Percentiles rank a stretch among this genome's conserved stretches.
Conservation (phyloP, 2,888 invertebrate species). For the Masnerella sp. region DNA sequence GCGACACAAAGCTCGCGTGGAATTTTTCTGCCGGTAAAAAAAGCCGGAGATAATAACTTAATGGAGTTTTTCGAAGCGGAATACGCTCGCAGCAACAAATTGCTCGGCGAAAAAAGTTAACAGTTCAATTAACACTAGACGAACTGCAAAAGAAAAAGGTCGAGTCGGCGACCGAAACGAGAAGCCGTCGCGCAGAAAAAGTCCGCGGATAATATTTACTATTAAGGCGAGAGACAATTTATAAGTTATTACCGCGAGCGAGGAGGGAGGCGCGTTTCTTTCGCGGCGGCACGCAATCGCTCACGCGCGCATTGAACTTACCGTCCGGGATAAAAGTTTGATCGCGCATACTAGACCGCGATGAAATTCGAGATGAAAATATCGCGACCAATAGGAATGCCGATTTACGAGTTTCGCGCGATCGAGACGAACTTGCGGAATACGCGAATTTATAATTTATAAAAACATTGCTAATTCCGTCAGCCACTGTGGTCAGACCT, state of each 20-base stretch:
- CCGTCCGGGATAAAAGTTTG: slow-evolving; percentile 41
- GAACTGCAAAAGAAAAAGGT: slow-evolving; percentile 8
- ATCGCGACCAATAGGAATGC: slow-evolving; percentile 11
- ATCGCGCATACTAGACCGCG: slow-evolving; percentile 26
- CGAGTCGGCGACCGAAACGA: slow-evolving; percentile 25
- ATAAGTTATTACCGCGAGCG: slow-evolving; percentile 76
- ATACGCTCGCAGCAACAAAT: slow-evolving; percentile 20
- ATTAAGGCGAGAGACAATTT: slow-evolving; percentile 76
- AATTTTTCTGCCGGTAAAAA: slow-evolving; percentile 16
- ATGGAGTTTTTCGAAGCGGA: slow-evolving; percentile 21
- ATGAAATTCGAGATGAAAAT: slow-evolving; percentile 32
- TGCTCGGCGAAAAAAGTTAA: slow-evolving; percentile 27
- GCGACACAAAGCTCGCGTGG: slow-evolving; percentile 14
- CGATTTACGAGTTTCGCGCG: slow-evolving; percentile 28
- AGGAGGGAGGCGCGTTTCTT: slow-evolving; percentile 44
- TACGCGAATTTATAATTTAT: no score
- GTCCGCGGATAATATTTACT: slow-evolving; percentile 72
- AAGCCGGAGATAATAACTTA: slow-evolving; percentile 27
- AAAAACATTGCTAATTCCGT: slow-evolving; percentile 47
- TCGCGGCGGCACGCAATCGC: slow-evolving; percentile 57
- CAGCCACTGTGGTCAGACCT: slow-evolving; percentile 35
- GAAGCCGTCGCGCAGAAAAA: slow-evolving; percentile 58
- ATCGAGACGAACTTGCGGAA: no score
- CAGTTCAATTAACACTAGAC: slow-evolving; percentile 40
- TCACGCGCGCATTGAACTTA: slow-evolving; percentile 34